Conservation (phyloP, 2,113 vertebrate genomes). For the Noctilio leporinus region DNA sequence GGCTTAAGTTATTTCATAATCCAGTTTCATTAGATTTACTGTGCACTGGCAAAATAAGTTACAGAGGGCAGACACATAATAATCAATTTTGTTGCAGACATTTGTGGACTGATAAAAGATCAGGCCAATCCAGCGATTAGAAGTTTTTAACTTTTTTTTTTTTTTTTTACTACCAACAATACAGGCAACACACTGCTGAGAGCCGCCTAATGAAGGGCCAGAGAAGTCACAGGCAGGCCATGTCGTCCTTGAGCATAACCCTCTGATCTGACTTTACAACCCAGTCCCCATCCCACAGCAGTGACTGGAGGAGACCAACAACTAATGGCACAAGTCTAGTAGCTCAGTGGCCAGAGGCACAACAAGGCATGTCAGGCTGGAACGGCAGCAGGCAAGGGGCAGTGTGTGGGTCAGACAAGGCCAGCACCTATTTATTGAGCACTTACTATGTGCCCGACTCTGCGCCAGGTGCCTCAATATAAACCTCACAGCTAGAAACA, state of each 20-base stretch:
- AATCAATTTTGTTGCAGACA: constrained; percentile 54
- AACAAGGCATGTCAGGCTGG: neutral
- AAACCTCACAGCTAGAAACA: neutral
- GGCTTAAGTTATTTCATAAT: constrained; percentile 55
- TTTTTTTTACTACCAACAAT: neutral
- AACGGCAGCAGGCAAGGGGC: neutral
- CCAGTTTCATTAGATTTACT: constrained; percentile 57
- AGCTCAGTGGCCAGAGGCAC: neutral
- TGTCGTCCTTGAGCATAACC: neutral
- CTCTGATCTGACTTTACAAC: neutral
- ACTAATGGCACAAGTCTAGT: neutral
- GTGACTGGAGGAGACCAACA: neutral
- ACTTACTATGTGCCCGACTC: neutral
- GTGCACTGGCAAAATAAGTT: constrained; percentile 34
- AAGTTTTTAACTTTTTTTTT: constrained; percentile 26
- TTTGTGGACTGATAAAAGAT: constrained; percentile 51
- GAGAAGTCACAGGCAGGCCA: neutral
- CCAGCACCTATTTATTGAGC: neutral
- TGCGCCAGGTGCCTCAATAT: neutral
- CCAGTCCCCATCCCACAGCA: neutral
- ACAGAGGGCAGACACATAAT: constrained; percentile 26
- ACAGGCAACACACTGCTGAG: neutral
- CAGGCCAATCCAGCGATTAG: constrained; percentile 19
- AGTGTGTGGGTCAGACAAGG: neutral
- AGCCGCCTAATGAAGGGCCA: neutral